Conservation (phyloP, 2,797 vertebrate genomes). For the Channa striata region DNA sequence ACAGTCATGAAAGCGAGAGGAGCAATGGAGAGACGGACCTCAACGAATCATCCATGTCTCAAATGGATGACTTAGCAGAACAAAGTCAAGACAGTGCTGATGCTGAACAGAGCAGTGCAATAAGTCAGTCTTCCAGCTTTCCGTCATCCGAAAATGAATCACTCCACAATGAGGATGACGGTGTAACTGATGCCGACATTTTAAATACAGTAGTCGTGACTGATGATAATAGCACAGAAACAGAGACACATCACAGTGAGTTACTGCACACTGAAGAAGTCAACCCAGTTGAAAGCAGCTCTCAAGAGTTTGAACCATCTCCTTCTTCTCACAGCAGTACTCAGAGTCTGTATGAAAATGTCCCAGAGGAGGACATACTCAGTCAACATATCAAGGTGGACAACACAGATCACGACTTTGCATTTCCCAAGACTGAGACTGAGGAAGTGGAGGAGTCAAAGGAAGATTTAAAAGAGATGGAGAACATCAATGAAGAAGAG, state of each 20-base stretch:
- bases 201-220: not conserved
- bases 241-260: not conserved
- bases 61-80: conserved; percentile 13
- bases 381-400: not conserved
- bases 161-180: not conserved
- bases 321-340: not conserved
- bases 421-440: not conserved
- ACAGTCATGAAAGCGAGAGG: not conserved
- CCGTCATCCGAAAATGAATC: not conserved
- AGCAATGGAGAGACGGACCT: not conserved
- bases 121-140: not conserved
- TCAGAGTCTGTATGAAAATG: not conserved
- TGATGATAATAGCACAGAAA: conserved; percentile 17
- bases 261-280: not conserved
- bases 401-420: not conserved
- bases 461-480: not conserved
- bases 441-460: conserved; percentile 1
- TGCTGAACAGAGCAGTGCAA: not conserved
- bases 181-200: not conserved
- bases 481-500: not conserved
- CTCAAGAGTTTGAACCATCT: not conserved
- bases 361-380: conserved; percentile 24
- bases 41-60: not conserved
- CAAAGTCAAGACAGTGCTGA: not conserved
- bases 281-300: not conserved